Base-by-base conservation (phyloP, 2,888 invertebrate genomes). In the Hypena proboscidalis region DNA sequence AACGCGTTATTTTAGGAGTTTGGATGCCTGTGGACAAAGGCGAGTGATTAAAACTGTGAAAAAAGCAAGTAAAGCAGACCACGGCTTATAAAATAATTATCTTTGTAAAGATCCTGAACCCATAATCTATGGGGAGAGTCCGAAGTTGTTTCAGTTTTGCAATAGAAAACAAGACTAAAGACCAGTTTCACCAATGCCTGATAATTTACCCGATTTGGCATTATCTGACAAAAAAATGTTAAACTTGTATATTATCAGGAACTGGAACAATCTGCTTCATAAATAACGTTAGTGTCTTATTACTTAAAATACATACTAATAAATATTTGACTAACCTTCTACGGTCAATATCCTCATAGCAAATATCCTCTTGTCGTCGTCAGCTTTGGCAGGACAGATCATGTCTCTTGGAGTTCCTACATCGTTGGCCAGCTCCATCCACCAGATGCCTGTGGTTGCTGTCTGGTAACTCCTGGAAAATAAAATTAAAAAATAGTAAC, bases 401-500 rank as follows among this genome's bases (percentile, higher is more conserved):
- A 95, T 85, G 66, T 95, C 94, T 43, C 93, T 92, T 0, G 94
- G 92, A 0, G 91, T 91, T 29, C 94, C 95, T 46, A 94, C 83
- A 58, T 94, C 93, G 2, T 92, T 92, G 0, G 93, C 93, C 46
- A 96, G 79, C 57, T 96, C 96, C 84, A 93, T 94, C 96, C 96
- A 97, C 94, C 95, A 96, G 26, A 96, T 93, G 1, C 95, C 94
- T 43, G 92, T 92, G 0, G 93, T 93, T 15, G 95, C 94, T 6
- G 94, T 92, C 65, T 94, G 93, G 72, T 95, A 95, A 44, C 94
- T 94, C 61, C 93, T 94, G 65, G 8, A 75, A 19, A 35, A 33
- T 19, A 4, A 27, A 4, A 9, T 7, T 33, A 7, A 13, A 36
- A 33, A 15, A 11, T 23, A 36, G 4, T 31, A 36, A 15, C 29